Conservation (phyloP, 2,888 invertebrate species). For the Orthonevra nobilis region DNA sequence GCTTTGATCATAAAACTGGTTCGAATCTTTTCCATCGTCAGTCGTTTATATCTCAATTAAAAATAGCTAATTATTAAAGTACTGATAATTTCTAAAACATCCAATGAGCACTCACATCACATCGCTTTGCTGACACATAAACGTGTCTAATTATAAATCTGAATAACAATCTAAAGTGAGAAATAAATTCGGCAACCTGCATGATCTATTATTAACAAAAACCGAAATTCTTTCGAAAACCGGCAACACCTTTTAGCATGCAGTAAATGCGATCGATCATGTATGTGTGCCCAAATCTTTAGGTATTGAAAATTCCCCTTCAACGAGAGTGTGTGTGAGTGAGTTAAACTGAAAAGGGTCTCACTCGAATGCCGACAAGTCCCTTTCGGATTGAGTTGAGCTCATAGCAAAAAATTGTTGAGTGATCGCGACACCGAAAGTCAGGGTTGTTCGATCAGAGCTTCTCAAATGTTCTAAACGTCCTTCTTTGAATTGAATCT, state of each 20-base stretch:
- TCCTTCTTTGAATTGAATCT: slow-evolving; percentile 12
- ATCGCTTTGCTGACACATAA: slow-evolving; percentile 31
- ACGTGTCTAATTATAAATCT: slow-evolving; percentile 41
- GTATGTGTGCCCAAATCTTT: neutral
- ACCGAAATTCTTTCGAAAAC: slow-evolving; percentile 10
- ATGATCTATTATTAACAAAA: slow-evolving; percentile 34
- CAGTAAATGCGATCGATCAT: too few relatives aligned
- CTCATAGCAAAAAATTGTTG: neutral
- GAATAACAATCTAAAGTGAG: slow-evolving; percentile 34
- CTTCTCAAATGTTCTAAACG: neutral
- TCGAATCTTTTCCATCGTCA: neutral
- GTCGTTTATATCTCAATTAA: slow-evolving; percentile 1
- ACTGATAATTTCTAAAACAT: slow-evolving; percentile 5
- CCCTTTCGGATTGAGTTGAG: neutral
- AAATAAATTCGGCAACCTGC: slow-evolving; percentile 44
- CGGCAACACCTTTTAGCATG: too few relatives aligned
- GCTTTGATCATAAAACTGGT: too few relatives aligned
- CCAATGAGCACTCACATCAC: slow-evolving; percentile 16
- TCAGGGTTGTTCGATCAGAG: slow-evolving; percentile 36
- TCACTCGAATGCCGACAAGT: slow-evolving; percentile 9
- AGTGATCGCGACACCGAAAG: slow-evolving; percentile 39
- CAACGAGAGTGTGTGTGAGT: neutral
- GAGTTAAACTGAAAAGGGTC: slow-evolving; percentile 10
- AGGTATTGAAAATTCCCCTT: slow-evolving; percentile 2
- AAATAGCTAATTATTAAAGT: slow-evolving; percentile 16